Conservation (phyloP, 2,888 invertebrate species). For the Pemphredon lugubris region DNA sequence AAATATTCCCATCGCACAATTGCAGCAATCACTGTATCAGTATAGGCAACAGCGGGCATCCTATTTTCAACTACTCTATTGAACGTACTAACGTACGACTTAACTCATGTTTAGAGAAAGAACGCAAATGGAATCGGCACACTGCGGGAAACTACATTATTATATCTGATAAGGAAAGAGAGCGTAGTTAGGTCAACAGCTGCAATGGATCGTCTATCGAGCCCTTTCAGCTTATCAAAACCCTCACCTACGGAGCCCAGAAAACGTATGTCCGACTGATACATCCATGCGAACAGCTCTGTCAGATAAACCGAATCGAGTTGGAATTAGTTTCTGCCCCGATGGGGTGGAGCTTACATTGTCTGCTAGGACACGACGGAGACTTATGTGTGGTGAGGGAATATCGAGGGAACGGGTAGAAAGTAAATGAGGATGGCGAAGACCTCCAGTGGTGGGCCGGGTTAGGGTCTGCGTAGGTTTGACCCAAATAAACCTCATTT, state of each 20-base stretch:
- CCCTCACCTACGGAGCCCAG: background rate
- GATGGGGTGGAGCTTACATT: conserved; percentile 8
- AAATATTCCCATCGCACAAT: too few relatives aligned
- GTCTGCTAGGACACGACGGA: background rate
- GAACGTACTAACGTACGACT: too few relatives aligned
- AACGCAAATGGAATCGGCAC: too few relatives aligned
- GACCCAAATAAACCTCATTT: conserved; percentile 49
- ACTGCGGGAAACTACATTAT: too few relatives aligned
- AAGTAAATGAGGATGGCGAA: conserved; percentile 6
- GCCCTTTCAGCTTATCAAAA: background rate
- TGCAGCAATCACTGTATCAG: too few relatives aligned
- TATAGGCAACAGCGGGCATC: too few relatives aligned
- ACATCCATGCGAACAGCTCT: conserved; percentile 20
- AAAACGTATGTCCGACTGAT: conserved; percentile 1
- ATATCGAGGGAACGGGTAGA: conserved; percentile 1
- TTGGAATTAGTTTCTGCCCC: conserved; percentile 40
- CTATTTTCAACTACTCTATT: too few relatives aligned
- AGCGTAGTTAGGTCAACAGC: background rate
- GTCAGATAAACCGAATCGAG: conserved; percentile 22
- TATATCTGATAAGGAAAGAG: too few relatives aligned
- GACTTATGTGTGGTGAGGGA: background rate
- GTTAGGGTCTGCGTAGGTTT: conserved; percentile 27
- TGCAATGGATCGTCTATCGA: background rate
- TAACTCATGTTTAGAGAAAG: too few relatives aligned
- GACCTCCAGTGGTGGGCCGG: background rate